phyloP scores from a whole-genome alignment of 2,113 vertebrate species.

The Catharus minimus region DNA sequence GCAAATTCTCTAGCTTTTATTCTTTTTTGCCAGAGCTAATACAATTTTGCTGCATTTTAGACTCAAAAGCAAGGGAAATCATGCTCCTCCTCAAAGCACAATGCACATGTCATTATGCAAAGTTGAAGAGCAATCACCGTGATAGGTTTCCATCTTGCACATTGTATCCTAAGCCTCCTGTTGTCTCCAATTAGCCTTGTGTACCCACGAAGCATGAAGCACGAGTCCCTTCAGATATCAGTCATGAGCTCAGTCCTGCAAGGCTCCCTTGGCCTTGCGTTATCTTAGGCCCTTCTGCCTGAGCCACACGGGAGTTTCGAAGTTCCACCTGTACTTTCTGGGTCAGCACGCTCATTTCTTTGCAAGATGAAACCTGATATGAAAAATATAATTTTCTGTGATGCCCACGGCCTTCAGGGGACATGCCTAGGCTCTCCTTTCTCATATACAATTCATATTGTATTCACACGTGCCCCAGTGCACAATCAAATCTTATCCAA shows the following conservation, averaged over 20 bases:
- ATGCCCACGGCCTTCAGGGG: neutral
- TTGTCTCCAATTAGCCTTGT: neutral
- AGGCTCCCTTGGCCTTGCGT: neutral
- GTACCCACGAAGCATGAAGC: neutral
- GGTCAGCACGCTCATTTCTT: neutral
- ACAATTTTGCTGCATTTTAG: neutral
- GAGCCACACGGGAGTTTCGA: accelerated
- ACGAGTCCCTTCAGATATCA: neutral
- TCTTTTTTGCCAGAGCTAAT: neutral
- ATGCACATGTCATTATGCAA: neutral
- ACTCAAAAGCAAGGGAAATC: neutral
- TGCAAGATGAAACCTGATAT: neutral
- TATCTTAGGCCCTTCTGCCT: neutral
- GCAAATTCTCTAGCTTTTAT: neutral
- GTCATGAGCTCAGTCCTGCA: neutral
- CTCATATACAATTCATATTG: slow-evolving; percentile 10
- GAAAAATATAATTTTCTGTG: neutral
- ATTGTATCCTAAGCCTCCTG: neutral
- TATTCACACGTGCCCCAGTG: neutral
- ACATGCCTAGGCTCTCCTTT: neutral
- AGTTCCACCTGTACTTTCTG: neutral
- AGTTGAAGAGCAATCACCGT: neutral
- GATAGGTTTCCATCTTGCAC: neutral
- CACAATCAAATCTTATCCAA: neutral
- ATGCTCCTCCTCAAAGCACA: neutral